Conservation (phyloP, 1,140 invertebrate species). For the Pogonomyrmex barbatus region DNA sequence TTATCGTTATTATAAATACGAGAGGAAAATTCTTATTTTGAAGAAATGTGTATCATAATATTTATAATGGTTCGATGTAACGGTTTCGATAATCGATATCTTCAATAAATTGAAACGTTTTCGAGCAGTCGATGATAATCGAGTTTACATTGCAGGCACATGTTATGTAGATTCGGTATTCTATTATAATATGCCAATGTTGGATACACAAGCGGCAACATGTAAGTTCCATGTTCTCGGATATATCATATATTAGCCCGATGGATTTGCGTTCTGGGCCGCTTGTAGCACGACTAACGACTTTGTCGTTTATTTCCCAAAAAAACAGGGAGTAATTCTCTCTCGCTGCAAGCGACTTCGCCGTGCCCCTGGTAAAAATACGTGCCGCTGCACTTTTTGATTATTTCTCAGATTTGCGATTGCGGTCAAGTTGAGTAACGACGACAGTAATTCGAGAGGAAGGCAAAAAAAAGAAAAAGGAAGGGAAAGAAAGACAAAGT, state of each 20-base stretch:
- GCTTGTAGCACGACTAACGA: slow-evolving; percentile 5
- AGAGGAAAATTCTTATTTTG: background rate
- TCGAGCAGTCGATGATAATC: slow-evolving; percentile 8
- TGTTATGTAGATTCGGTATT: slow-evolving; percentile 13
- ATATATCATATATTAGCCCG: slow-evolving; percentile 19
- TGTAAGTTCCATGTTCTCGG: slow-evolving; percentile 23
- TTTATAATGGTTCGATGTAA: background rate
- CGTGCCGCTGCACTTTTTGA: slow-evolving; percentile 50
- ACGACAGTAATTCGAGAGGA: slow-evolving; percentile 58
- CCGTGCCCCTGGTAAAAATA: slow-evolving; percentile 38
- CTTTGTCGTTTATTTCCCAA: slow-evolving; percentile 15
- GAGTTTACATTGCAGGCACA: slow-evolving; percentile 6
- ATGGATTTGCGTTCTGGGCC: background rate
- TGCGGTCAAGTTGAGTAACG: slow-evolving; percentile 58
- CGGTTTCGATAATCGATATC: slow-evolving; percentile 11
- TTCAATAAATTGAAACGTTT: slow-evolving; percentile 12
- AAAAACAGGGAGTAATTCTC: slow-evolving; percentile 25
- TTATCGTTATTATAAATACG: background rate
- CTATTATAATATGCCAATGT: slow-evolving; percentile 27
- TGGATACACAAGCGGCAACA: background rate
- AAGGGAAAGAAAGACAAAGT: slow-evolving; percentile 58
- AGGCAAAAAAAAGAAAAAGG: background rate
- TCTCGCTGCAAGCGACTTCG: background rate
- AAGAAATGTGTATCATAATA: background rate
- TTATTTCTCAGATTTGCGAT: slow-evolving; percentile 47